Percentiles rank a stretch among this genome's conserved stretches.
Conservation (phyloP, 2,113 vertebrate genomes). For the Plecturocebus donacophilus region DNA sequence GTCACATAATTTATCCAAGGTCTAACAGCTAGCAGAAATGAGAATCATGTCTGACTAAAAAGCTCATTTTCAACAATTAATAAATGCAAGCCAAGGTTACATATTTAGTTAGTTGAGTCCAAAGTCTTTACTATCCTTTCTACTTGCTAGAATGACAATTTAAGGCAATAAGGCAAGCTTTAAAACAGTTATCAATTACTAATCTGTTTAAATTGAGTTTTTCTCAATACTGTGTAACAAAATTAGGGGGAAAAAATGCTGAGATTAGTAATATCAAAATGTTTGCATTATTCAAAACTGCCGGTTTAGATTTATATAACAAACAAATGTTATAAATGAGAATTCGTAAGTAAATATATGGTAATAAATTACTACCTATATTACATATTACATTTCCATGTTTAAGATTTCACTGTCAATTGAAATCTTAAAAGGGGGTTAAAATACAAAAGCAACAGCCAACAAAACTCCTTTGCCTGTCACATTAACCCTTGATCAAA, state of each 20-base stretch:
- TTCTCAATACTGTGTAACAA: neutral
- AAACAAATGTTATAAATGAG: neutral
- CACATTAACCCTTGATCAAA: neutral
- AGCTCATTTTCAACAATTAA: constrained; percentile 19
- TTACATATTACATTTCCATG: neutral
- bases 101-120: neutral
- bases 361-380: neutral
- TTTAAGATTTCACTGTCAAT: neutral
- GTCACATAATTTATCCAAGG: neutral
- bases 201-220: neutral
- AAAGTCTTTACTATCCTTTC: neutral
- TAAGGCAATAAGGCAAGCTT: neutral
- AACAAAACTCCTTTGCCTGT: neutral
- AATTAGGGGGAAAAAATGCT: neutral
- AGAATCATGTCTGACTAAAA: neutral
- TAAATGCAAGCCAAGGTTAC: neutral
- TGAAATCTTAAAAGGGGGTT: neutral
- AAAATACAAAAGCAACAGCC: neutral
- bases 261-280: neutral
- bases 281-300: neutral
- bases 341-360: neutral
- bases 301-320: neutral
- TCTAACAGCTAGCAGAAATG: neutral
- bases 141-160: neutral
- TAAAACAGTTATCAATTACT: neutral